Base-by-base conservation (phyloP, 2,888 invertebrate genomes). In the Agonopterix alstromeriana region DNA sequence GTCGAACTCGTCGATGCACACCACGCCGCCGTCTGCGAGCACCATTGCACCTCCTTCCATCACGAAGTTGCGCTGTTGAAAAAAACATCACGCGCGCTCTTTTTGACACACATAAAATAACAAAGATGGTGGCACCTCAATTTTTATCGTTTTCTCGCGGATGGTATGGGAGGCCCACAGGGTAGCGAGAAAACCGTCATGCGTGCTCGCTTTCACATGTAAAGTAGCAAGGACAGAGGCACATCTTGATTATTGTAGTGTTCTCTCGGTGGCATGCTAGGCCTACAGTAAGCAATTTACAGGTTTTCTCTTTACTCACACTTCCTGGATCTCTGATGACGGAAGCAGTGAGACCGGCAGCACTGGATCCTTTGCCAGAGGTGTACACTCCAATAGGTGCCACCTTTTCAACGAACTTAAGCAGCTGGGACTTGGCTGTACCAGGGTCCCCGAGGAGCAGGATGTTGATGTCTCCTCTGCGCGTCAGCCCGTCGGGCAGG, bases 11-110 rank as follows among this genome's bases (percentile, higher is more conserved):
- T 99, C 99, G 73, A 99, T 99, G 78, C 99, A 99, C 0, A 99
- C 99, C 1, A 99, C 98, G 35, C 99, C 99, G 3, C 99, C 99
- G 83, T 99, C 99, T 0, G 99, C 99, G 38, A 99, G 86, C 17
- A 99, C 99, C 99, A 99, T 99, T 1, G 99, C 99, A 8, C 99
- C 99, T 9, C 99, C 98, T 86, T 98, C 98, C 96, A 98, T 97
- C 3, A 98, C 94, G 82, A 98, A 98, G 80, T 97, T 98, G 43
- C 97, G 92, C 96, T 97, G 70, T 27, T 27, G 5, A 27, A 17
- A 2, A 17, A 27, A 27, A 1, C 0, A 7, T 27, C 27, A 27
- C 0, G 27, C 27, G 27, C 7, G 27, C 27, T 5, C 1, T 5
- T 7, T 27, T 27, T 27, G n/a, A n/a, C 27, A 0, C 5, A 17